These are phyloP conservation scores for Rousettus leschenaultii DNA, from an alignment of 2,113 vertebrate genomes.

Conservation along the genomic window DNA sequence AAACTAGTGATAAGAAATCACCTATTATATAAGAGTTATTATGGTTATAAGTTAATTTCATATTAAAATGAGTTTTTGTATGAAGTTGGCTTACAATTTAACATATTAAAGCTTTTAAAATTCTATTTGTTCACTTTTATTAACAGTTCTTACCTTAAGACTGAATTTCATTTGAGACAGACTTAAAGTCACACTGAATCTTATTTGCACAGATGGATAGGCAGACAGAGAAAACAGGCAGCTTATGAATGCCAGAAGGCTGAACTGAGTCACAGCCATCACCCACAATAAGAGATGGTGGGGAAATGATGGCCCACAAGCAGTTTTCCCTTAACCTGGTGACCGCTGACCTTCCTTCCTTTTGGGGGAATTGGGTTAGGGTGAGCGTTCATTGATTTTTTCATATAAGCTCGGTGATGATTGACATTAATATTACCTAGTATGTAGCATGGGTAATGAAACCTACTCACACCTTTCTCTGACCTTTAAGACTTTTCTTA, in stretches of 20 bases:
- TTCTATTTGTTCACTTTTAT: slow-evolving; percentile 72
- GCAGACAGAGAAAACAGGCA: slow-evolving; percentile 30
- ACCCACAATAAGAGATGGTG: not conserved
- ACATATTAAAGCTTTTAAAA: slow-evolving; percentile 56
- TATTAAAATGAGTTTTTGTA: slow-evolving; percentile 48
- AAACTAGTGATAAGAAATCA: not conserved
- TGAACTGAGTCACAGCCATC: not conserved
- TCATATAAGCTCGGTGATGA: no score
- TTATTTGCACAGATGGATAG: slow-evolving; percentile 73
- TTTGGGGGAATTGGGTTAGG: not conserved
- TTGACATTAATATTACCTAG: not conserved
- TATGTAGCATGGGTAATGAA: accelerated
- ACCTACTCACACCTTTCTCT: not conserved
- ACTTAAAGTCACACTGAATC: slow-evolving; percentile 72
- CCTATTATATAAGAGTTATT: not conserved
- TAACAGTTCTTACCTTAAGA: slow-evolving; percentile 78
- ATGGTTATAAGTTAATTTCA: slow-evolving; percentile 29
- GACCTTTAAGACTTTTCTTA: not conserved
- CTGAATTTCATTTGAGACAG: slow-evolving; percentile 74
- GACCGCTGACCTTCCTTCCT: accelerated
- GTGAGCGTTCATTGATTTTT: not conserved
- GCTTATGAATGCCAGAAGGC: slow-evolving; percentile 37
- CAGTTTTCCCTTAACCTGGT: not conserved
- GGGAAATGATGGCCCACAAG: not conserved
- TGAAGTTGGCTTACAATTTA: slow-evolving; percentile 62